Evolutionary conservation across 2,113 vertebrate genomes (phyloP), one percentile per base, ranked within the genome.

Genomic region (Cheilinus undulatus): DNA sequence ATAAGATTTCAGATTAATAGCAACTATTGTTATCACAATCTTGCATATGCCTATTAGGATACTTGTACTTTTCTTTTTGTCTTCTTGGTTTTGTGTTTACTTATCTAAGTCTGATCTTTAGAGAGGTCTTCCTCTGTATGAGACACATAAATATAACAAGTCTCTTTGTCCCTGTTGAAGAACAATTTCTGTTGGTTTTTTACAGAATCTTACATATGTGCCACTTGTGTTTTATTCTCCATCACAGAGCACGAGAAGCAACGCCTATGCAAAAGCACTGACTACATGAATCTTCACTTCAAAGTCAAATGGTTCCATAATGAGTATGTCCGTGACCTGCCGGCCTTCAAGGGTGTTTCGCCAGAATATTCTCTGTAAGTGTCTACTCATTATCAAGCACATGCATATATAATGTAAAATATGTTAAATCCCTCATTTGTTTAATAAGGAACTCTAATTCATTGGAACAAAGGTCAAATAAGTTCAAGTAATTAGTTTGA

Each of bases 291-390:
- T 95, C 94, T 99, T 91, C 98, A 99, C 95, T 99, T 99, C 96
- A 99, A 99, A 96, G 98, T 99, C 81, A 99, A 99, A 94, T 99
- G 98, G 98, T 98, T 99, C 93, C 96, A 99, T 92, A 99, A 99
- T 78, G 97, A 99, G 76, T 99, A 99, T 3, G 96, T 99, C 66
- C 86, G 95, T 58, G 97, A 98, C 48, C 94, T 99, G 82, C 94
- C 96, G 11, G 92, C 96, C 87, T 97, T 97, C 94, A 96, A 95
- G 89, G 96, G 95, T 78, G 94, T 96, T 0, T 92, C 94, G 1
- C 96, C 97, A 2, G 96, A 99, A 73, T 99, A 99, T 84, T 99
- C 97, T 30, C 91, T 99, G 97, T 99, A 92, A 95, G 97, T 98
- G 80, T 36, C 23, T 11, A 57, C 13, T 51, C 26, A 46, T 49